phyloP scores from a whole-genome alignment of 2,888 invertebrate genomes.

The Auanema sp. region DNA sequence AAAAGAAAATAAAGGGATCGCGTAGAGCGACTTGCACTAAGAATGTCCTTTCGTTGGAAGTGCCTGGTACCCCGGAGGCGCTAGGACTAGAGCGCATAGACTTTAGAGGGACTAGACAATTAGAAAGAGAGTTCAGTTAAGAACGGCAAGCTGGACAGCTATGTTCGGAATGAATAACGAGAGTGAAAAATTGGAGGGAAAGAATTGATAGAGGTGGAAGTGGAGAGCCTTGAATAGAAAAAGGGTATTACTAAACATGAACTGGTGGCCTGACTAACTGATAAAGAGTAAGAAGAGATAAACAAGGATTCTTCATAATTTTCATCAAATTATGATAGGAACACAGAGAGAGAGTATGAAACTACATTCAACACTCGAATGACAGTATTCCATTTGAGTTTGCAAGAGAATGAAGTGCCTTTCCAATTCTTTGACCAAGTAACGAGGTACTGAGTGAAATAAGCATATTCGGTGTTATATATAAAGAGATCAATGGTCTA shows the following conservation, averaged over 20 bases:
- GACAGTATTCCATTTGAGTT: no score
- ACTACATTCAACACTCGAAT: no score
- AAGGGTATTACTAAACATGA: not conserved
- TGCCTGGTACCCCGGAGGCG: conserved; percentile 3
- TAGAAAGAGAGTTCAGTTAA: conserved; percentile 2
- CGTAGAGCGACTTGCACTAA: not conserved
- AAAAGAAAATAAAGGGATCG: no score
- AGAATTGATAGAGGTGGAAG: not conserved
- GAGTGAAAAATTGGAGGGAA: conserved; percentile 4
- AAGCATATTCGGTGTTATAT: no score
- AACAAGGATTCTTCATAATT: no score
- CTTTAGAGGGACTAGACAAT: conserved; percentile 1
- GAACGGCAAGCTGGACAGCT: not conserved
- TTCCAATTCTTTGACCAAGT: no score
- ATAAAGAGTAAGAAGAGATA: no score
- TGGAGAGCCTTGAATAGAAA: not conserved
- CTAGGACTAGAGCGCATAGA: not conserved
- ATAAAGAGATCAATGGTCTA: not conserved
- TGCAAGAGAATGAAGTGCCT: no score
- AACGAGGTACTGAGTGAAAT: no score
- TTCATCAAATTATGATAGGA: no score
- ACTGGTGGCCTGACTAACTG: no score
- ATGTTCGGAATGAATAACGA: not conserved
- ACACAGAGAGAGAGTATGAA: no score
- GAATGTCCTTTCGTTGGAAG: conserved; percentile 1